Percentiles rank a stretch among this genome's conserved stretches.
phyloP scores from a whole-genome alignment of 2,797 vertebrate genomes.

The Enteromius anoplus region DNA sequence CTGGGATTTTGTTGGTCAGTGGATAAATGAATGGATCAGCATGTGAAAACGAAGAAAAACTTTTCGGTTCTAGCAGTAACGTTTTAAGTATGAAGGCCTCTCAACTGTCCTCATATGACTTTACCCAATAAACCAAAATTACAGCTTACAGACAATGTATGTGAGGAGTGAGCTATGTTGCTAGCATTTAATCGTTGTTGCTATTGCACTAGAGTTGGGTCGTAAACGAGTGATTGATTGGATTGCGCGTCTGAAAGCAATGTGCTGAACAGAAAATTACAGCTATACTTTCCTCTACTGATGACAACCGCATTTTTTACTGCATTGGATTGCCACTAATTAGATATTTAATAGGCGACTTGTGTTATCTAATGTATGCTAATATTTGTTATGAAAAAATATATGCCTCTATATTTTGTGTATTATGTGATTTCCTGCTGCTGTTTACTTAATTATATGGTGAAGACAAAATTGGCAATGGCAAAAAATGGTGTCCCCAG shows the following conservation, averaged over 20 bases:
- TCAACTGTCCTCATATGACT: background rate
- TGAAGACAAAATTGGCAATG: background rate
- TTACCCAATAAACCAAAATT: slow-evolving; percentile 11
- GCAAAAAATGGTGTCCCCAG: background rate
- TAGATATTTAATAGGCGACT: background rate
- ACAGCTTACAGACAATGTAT: slow-evolving; percentile 1
- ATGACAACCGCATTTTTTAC: background rate
- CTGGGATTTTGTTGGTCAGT: slow-evolving; percentile 17
- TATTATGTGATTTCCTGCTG: background rate
- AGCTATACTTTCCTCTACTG: background rate
- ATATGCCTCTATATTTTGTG: background rate
- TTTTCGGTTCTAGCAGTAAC: background rate
- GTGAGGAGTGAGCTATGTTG: background rate
- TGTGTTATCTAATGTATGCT: background rate
- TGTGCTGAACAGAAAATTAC: background rate
- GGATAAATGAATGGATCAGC: background rate
- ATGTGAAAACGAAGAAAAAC: background rate
- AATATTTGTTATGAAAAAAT: background rate
- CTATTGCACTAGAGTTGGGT: background rate
- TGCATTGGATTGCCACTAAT: background rate
- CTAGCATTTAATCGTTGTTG: background rate
- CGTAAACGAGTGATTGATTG: background rate
- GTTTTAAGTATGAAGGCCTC: background rate
- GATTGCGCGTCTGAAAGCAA: background rate
- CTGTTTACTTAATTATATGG: background rate